Evolutionary conservation across 2,113 vertebrate species (phyloP).

Genomic region (Sturnus vulgaris): DNA sequence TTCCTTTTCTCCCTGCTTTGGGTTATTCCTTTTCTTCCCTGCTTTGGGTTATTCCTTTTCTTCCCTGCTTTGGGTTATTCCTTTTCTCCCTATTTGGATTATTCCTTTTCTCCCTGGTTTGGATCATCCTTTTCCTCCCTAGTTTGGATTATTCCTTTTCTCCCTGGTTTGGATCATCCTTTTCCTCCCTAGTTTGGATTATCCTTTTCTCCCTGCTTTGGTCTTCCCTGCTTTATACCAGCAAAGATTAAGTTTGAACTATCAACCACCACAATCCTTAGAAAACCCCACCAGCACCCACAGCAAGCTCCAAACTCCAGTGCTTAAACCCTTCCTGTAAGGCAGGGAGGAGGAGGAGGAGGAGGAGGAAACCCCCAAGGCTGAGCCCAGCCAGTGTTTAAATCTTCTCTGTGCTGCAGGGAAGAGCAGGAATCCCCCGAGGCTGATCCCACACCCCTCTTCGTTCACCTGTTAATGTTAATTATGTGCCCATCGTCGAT

Average conservation of each 20-base stretch:
- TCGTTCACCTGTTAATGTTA: constrained; percentile 90
- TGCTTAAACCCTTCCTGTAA: not conserved
- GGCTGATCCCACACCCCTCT: not conserved
- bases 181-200: not conserved
- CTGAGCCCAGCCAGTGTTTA: not conserved
- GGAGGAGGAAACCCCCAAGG: not conserved
- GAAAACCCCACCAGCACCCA: not conserved
- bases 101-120: not conserved
- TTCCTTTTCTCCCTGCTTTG: not conserved
- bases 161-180: not conserved
- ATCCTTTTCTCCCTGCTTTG: not conserved
- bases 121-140: not conserved
- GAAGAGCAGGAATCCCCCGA: not conserved
- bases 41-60: not conserved
- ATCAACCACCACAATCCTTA: not conserved
- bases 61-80: not conserved
- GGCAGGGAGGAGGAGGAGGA: not conserved
- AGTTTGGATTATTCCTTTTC: not conserved
- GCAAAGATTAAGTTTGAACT: not conserved
- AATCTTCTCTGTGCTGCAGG: not conserved
- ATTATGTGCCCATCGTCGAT: constrained; percentile 95
- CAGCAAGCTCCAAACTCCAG: not conserved
- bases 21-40: not conserved
- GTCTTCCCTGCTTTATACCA: not conserved
- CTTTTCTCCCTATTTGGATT: not conserved